Evolutionary conservation across 2,113 vertebrate species (phyloP).

Genomic region (Microcebus murinus): DNA sequence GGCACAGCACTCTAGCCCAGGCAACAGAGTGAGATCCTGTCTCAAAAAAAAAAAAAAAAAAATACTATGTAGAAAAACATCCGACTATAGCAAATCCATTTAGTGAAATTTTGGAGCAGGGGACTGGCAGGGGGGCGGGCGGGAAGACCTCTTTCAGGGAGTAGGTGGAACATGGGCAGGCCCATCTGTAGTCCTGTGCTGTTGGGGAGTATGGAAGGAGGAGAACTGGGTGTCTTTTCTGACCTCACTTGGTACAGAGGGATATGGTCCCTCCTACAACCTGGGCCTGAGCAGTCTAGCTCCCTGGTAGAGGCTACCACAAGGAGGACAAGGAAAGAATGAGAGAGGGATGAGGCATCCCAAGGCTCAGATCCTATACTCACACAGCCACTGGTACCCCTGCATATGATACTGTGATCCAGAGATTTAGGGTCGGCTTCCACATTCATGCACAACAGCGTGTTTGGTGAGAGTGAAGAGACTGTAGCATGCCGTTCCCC

Average conservation of each 20-base stretch:
- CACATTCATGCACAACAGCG: neutral
- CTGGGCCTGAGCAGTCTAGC: neutral
- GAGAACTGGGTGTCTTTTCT: neutral
- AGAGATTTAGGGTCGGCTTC: neutral
- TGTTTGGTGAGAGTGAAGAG: neutral
- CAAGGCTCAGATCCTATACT: neutral
- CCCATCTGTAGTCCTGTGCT: neutral
- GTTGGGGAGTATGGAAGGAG: neutral
- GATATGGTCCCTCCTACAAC: neutral
- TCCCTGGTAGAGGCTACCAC: neutral
- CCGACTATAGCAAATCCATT: neutral
- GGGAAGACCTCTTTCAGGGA: neutral
- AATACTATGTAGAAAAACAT: neutral
- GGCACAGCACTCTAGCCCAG: too few relatives aligned
- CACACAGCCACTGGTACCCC: neutral
- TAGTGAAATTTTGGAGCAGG: neutral
- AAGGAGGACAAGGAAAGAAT: neutral
- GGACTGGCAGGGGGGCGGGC: fast-evolving
- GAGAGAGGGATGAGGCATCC: neutral
- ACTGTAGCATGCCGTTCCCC: neutral
- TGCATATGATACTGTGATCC: neutral
- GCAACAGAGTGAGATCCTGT: too few relatives aligned
- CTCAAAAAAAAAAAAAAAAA: neutral
- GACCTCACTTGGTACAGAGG: neutral
- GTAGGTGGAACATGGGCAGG: neutral